phyloP scores from a whole-genome alignment of 1,140 invertebrate species.

The Eubasilissa regina region DNA sequence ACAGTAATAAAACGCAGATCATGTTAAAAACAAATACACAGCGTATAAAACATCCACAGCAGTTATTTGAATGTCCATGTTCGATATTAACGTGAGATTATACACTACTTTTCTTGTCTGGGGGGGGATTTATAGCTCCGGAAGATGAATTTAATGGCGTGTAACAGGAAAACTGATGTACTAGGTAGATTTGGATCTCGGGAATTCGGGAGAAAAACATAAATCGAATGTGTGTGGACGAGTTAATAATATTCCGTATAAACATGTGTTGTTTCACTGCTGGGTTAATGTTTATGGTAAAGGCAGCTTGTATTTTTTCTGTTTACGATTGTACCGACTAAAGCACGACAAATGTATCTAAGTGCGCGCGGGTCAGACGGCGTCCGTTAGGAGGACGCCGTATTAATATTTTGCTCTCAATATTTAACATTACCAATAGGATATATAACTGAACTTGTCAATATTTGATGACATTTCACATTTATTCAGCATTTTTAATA shows the following conservation, averaged over 20 bases:
- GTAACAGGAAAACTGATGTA: slow-evolving; percentile 21
- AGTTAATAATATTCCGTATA: slow-evolving; percentile 37
- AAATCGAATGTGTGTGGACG: slow-evolving; percentile 12
- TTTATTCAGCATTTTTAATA: too few species aligned
- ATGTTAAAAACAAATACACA: slow-evolving; percentile 19
- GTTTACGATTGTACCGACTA: too few species aligned
- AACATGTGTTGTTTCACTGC: slow-evolving; percentile 14
- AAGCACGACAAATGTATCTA: too few species aligned
- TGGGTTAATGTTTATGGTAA: neutral
- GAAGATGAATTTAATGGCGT: slow-evolving; percentile 44
- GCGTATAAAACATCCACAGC: slow-evolving; percentile 4
- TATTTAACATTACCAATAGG: too few species aligned
- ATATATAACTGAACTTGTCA: too few species aligned
- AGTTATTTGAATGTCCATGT: slow-evolving; percentile 37
- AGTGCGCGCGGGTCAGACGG: too few species aligned
- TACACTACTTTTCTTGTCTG: slow-evolving; percentile 34
- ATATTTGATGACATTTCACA: too few species aligned
- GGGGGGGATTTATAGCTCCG: slow-evolving; percentile 30
- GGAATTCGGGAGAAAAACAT: slow-evolving; percentile 33
- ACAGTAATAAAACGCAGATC: slow-evolving; percentile 21
- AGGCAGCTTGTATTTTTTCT: neutral
- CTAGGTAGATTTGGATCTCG: slow-evolving; percentile 20
- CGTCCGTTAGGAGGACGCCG: too few species aligned
- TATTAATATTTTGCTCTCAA: too few species aligned
- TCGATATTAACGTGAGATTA: slow-evolving; percentile 44